Evolutionary conservation across 2,888 invertebrate genomes (phyloP).

Genomic region (Epsilonema sp.): DNA sequence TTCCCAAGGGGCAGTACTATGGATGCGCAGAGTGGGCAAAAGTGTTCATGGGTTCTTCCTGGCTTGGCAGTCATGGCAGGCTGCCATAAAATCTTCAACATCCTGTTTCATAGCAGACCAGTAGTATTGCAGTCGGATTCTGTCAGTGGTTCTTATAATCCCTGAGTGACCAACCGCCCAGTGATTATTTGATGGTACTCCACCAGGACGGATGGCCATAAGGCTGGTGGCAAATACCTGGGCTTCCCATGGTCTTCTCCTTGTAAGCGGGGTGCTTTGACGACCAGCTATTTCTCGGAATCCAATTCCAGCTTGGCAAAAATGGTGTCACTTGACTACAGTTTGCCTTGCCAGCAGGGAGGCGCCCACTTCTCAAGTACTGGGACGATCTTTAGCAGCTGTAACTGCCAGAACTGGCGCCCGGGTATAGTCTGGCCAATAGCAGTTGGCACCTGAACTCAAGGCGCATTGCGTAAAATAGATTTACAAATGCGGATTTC

Average conservation of each 20-base stretch:
- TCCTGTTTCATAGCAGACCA: constrained; percentile 11
- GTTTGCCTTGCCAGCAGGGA: neutral
- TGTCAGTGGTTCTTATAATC: neutral
- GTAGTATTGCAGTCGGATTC: neutral
- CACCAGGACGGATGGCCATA: neutral
- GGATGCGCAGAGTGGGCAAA: neutral
- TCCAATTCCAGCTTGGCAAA: neutral
- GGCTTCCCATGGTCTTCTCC: neutral
- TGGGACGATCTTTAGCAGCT: neutral
- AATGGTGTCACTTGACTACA: neutral
- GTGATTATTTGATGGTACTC: neutral
- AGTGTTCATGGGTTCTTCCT: constrained; percentile 4
- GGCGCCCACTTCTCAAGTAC: neutral
- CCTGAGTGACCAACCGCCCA: neutral
- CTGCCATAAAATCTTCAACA: constrained; percentile 6
- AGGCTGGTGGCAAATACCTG: neutral
- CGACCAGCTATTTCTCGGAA: neutral
- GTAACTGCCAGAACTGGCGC: neutral
- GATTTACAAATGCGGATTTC: too few relatives aligned
- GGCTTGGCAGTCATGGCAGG: constrained; percentile 11
- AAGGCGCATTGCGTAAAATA: too few relatives aligned
- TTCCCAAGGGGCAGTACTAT: neutral
- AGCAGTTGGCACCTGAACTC: too few relatives aligned
- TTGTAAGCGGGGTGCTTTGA: neutral
- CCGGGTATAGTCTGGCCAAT: too few relatives aligned